Percentiles rank a stretch among this genome's conserved stretches.
phyloP scores from a whole-genome alignment of 2,113 vertebrate species.

The Scartelaos histophorus region DNA sequence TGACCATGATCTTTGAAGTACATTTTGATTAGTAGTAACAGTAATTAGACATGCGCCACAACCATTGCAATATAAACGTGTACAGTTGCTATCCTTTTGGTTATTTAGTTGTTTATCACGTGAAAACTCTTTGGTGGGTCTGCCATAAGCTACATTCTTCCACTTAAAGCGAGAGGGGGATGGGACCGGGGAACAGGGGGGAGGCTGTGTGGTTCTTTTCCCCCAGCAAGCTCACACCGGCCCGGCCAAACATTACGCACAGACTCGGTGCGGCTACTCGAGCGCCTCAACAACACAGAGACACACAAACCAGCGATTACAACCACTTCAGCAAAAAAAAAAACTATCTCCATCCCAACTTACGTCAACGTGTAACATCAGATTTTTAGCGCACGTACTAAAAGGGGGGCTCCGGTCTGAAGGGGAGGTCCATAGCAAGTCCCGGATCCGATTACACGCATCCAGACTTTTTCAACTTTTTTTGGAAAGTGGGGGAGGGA shows the following conservation, averaged over 20 bases:
- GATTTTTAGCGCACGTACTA: background rate
- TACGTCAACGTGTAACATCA: background rate
- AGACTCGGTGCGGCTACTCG: too few species aligned
- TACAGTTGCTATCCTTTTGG: conserved; percentile 18
- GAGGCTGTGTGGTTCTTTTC: conserved; percentile 43
- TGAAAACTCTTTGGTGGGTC: conserved; percentile 31
- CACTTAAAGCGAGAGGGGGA: conserved; percentile 63
- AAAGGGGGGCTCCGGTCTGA: background rate
- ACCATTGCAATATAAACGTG: background rate
- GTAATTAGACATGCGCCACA: too few species aligned
- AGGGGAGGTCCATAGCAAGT: conserved; percentile 68
- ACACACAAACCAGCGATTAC: background rate
- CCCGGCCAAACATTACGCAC: conserved; percentile 27
- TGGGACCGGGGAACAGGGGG: conserved; percentile 29
- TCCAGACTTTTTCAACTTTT: conserved; percentile 74
- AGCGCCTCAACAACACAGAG: background rate
- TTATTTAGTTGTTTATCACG: conserved; percentile 12
- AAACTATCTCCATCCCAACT: too few species aligned
- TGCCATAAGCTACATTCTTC: conserved; percentile 70
- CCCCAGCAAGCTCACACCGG: conserved; percentile 71
- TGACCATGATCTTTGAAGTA: too few species aligned
- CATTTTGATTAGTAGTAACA: too few species aligned
- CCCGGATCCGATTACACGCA: conserved; percentile 76
- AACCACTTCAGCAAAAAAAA: too few species aligned
- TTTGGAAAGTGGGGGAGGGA: conserved; percentile 77